Percentiles rank a stretch among this genome's conserved stretches.
Conservation (phyloP, 2,797 vertebrate genomes). For the Rhabdophis nuchalis region DNA sequence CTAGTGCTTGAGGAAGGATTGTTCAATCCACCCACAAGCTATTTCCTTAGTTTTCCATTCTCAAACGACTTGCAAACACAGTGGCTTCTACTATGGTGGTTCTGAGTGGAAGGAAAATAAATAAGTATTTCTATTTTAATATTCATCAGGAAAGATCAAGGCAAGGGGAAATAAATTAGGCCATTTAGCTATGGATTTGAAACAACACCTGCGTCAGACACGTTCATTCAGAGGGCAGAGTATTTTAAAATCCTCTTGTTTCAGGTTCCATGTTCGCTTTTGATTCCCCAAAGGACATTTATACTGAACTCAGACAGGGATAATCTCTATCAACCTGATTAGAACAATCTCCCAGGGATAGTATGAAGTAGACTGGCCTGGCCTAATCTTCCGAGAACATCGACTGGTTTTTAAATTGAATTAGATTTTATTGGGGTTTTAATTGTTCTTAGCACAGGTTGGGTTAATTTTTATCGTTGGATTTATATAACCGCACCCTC, state of each 20-base stretch:
- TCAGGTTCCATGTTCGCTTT: neutral
- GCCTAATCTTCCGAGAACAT: no score
- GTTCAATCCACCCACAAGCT: neutral
- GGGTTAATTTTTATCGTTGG: no score
- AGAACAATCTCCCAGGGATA: neutral
- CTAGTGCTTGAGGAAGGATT: neutral
- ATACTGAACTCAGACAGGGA: neutral
- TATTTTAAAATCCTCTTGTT: neutral
- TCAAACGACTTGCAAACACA: neutral
- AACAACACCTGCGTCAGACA: neutral
- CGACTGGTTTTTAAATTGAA: no score
- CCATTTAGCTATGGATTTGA: neutral
- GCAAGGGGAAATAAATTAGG: neutral
- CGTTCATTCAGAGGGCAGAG: neutral
- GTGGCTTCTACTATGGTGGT: neutral
- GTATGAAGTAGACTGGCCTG: no score
- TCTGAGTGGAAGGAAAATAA: neutral
- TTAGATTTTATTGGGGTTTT: no score
- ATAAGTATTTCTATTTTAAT: neutral
- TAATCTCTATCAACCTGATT: no score
- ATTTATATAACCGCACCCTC: no score
- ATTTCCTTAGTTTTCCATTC: neutral
- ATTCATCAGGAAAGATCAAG: neutral
- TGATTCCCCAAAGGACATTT: neutral
- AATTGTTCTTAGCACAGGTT: no score